A percentile compares a stretch with the other conserved stretches of the same genome.
Conservation (phyloP, 2,113 vertebrate species). For the Myxocyprinus asiaticus region DNA sequence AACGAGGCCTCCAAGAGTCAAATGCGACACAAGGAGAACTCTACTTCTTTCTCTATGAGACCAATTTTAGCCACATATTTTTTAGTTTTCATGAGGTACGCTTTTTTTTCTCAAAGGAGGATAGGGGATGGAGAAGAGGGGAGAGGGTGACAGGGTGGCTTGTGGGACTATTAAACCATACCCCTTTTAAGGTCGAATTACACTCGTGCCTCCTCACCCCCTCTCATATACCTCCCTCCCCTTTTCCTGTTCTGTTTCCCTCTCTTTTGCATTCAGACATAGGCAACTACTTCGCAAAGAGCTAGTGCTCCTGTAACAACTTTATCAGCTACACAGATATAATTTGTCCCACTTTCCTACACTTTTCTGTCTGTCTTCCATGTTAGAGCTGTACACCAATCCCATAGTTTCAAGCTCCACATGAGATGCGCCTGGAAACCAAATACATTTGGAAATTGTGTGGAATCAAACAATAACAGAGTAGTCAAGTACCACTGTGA, state of each 20-base stretch:
- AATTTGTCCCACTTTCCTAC: background rate
- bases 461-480: background rate
- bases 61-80: background rate
- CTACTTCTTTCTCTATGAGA: background rate
- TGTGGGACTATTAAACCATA: constrained; percentile 61
- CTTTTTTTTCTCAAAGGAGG: constrained; percentile 52
- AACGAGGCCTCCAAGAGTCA: background rate
- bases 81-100: background rate
- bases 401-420: background rate
- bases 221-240: constrained; percentile 39
- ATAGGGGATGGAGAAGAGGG: constrained; percentile 6
- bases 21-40: background rate
- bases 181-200: constrained; percentile 78
- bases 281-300: background rate
- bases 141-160: constrained; percentile 41
- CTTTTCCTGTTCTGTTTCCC: constrained; percentile 15
- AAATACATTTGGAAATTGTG: background rate
- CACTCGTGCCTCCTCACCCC: constrained; percentile 65
- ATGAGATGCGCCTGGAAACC: background rate
- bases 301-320: constrained; percentile 8
- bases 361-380: background rate
- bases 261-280: background rate
- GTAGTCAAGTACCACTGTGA: too few relatives aligned
- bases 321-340: constrained; percentile 6
- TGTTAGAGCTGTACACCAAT: background rate